Conservation (phyloP, 2,888 invertebrate species). For the Petrolisthes cinctipes region DNA sequence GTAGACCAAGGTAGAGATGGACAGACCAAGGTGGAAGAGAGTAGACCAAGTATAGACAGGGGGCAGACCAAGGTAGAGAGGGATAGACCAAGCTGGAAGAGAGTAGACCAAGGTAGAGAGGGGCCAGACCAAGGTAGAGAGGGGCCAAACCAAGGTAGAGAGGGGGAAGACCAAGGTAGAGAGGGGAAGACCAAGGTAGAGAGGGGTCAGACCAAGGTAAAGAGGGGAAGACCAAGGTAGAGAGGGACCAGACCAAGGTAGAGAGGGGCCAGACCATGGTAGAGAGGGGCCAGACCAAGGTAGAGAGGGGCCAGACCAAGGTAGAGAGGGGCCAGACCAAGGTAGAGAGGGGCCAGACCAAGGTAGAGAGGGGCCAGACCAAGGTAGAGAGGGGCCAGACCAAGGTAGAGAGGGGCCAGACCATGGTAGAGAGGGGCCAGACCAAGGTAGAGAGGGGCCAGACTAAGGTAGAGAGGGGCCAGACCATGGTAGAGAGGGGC, state of each 20-base stretch:
- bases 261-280: background rate
- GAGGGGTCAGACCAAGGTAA: background rate
- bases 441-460: background rate
- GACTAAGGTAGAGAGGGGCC: background rate
- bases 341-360: background rate
- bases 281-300: background rate
- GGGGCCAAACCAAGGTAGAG: background rate
- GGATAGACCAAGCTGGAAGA: background rate
- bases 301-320: background rate
- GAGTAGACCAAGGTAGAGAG: background rate
- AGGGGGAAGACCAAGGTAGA: background rate
- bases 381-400: background rate
- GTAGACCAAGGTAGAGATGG: background rate
- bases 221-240: background rate
- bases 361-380: background rate
- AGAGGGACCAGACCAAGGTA: background rate
- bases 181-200: background rate
- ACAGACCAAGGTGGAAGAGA: background rate
- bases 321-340: background rate
- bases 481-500: background rate
- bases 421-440: background rate
- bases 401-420: background rate
- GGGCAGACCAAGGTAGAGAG: background rate
- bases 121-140: background rate
- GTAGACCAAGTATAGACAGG: background rate